Base-by-base conservation (phyloP, 2,888 invertebrate species). In the Drosophila pseudotakahashii region DNA sequence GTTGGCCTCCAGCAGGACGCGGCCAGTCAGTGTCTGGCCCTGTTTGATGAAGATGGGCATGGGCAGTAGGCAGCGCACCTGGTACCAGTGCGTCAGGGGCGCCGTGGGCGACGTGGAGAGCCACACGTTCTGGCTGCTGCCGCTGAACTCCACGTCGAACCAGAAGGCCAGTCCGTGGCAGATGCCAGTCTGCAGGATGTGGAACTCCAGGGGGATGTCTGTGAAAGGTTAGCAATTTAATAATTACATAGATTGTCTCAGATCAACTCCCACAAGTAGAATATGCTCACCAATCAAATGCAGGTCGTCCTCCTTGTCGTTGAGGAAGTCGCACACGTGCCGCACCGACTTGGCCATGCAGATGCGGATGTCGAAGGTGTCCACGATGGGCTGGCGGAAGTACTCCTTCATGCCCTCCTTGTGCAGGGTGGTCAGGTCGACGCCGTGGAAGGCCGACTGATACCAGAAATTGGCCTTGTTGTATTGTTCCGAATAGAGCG, bases 401-500 rank as follows among this genome's bases (percentile, higher is more conserved):
- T 99, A 99, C 92, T 99, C 99, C 90, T 97, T 96, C 93, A 98
- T 96, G 4, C 99, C 99, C 81, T 97, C 97, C 76, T 96, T 96
- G 81, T 98, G 95, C 88, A 99, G 93, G 39, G 96, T 96, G 83
- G 98, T 97, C 71, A 99, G 93, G 93, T 99, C 98, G 13, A 99
- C 98, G 52, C 99, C 99, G 92, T 99, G 98, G 93, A 99, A 99
- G 92, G 97, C 97, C 37, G 97, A 97, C 92, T 99, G 99, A 91
- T 98, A 98, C 99, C 99, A 99, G 92, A 99, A 99, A 92, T 99
- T 99, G 0, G 99, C 98, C 93, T 99, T 99, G 89, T 98, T 98
- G 89, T 97, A 98, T 91, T 99, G 99, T 92, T 99, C 99, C 95
- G 98, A 98, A 91, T 97, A 99, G 41, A 99, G 94, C 32, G 98